Evolutionary conservation across 2,888 invertebrate species (phyloP).

Genomic region (Tyria jacobaeae): DNA sequence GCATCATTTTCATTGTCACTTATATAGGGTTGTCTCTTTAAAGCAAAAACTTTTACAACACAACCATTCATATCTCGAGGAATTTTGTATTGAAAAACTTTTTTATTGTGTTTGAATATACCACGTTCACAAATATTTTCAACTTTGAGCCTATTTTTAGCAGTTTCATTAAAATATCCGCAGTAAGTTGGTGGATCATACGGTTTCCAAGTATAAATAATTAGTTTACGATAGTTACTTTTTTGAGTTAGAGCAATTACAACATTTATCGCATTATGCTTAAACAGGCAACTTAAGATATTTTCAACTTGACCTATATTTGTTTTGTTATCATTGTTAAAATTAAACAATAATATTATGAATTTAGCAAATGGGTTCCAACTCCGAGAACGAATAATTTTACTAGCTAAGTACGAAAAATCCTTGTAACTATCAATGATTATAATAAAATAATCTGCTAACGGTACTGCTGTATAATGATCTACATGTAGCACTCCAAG

Average conservation of each 20-base stretch:
- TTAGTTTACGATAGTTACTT: slow-evolving; percentile 59
- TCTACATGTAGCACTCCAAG: slow-evolving; percentile 56
- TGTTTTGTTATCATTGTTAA: slow-evolving; percentile 37
- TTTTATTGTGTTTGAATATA: slow-evolving; percentile 50
- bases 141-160: slow-evolving; percentile 60
- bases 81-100: slow-evolving; percentile 59
- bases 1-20: slow-evolving; percentile 68
- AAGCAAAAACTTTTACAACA: slow-evolving; percentile 76
- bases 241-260: slow-evolving; percentile 64
- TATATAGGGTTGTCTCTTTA: slow-evolving; percentile 83
- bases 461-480: slow-evolving; percentile 52
- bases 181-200: slow-evolving; percentile 76
- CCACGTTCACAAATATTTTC: slow-evolving; percentile 69
- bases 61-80: slow-evolving; percentile 78
- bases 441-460: slow-evolving; percentile 69
- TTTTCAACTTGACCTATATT: slow-evolving; percentile 58
- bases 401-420: slow-evolving; percentile 61
- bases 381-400: slow-evolving; percentile 63
- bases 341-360: slow-evolving; percentile 66
- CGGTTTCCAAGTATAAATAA: slow-evolving; percentile 72
- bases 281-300: slow-evolving; percentile 69
- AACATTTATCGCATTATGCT: slow-evolving; percentile 68
- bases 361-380: slow-evolving; percentile 78
- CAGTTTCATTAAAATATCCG: slow-evolving; percentile 72
- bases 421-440: slow-evolving; percentile 65